Conservation (phyloP, 2,113 vertebrate species). For the Mobula hypostoma region DNA sequence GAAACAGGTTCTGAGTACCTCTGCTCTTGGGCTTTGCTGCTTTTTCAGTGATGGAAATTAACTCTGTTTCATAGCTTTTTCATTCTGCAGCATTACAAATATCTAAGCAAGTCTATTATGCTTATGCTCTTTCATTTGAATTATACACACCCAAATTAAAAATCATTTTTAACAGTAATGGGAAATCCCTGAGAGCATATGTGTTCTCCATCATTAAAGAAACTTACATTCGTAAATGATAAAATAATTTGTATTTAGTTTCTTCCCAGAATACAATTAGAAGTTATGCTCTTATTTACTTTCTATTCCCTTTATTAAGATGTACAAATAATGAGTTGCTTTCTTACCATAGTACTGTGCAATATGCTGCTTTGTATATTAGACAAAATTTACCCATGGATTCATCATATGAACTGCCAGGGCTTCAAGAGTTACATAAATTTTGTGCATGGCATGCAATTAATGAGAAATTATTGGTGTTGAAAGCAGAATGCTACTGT, state of each 20-base stretch:
- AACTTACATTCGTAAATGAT: neutral
- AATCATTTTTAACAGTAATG: neutral
- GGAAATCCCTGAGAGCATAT: neutral
- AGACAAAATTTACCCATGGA: no score
- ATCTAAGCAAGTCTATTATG: neutral
- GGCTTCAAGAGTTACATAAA: no score
- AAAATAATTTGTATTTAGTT: neutral
- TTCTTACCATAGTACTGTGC: neutral
- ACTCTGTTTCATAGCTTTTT: neutral
- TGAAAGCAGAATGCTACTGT: no score
- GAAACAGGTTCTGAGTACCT: neutral
- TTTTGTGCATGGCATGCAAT: no score
- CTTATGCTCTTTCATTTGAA: neutral
- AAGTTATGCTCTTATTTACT: neutral
- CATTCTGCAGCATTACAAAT: neutral
- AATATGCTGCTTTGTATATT: neutral
- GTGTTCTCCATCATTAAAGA: neutral
- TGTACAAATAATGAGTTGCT: neutral
- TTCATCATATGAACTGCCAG: no score
- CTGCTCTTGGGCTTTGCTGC: neutral
- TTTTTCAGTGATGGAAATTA: neutral
- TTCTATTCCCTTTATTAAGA: neutral
- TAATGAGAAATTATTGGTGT: no score
- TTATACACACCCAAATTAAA: neutral
- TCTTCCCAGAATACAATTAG: neutral